Evolutionary conservation across 2,888 invertebrate species (phyloP).

Genomic region (Andrena praecox): DNA sequence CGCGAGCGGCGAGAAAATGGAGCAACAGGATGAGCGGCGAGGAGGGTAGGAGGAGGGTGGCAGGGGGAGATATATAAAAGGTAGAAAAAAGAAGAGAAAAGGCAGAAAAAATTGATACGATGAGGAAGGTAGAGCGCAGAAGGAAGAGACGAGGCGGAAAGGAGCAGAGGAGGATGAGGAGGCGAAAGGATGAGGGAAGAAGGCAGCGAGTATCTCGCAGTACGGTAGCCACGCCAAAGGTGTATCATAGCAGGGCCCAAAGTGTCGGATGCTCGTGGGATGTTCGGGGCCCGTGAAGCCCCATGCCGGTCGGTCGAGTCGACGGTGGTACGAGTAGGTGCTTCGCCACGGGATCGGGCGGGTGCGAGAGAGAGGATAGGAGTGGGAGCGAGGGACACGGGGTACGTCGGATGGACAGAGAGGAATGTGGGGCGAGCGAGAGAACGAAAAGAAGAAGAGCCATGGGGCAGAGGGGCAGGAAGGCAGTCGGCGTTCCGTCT

Average conservation of each 20-base stretch:
- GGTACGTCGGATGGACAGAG: slow-evolving; percentile 33
- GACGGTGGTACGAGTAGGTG: slow-evolving; percentile 51
- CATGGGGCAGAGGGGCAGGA: slow-evolving; percentile 60
- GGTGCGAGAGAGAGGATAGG: slow-evolving; percentile 10
- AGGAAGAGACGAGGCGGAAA: slow-evolving; percentile 47
- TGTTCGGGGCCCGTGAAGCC: slow-evolving; percentile 67
- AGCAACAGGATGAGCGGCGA: slow-evolving; percentile 18
- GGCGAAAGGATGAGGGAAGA: slow-evolving; percentile 55
- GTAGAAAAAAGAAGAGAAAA: slow-evolving; percentile 21
- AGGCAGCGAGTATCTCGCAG: slow-evolving; percentile 71
- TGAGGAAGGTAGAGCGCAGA: slow-evolving; percentile 54
- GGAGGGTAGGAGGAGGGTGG: slow-evolving; percentile 3
- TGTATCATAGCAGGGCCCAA: slow-evolving; percentile 76
- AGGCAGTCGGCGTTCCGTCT: slow-evolving; percentile 80
- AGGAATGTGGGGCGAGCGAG: slow-evolving; percentile 55
- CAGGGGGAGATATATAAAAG: slow-evolving; percentile 31
- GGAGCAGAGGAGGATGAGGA: slow-evolving; percentile 41
- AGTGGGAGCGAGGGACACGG: slow-evolving; percentile 8
- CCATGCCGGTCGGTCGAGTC: slow-evolving; percentile 54
- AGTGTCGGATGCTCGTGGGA: slow-evolving; percentile 76
- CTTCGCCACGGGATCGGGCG: slow-evolving; percentile 37
- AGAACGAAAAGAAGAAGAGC: slow-evolving; percentile 50
- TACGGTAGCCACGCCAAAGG: slow-evolving; percentile 77
- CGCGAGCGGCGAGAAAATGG: slow-evolving; percentile 39
- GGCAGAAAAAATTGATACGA: slow-evolving; percentile 58